Base-by-base conservation (phyloP, 2,888 invertebrate species). In the Chironomus riparius region DNA sequence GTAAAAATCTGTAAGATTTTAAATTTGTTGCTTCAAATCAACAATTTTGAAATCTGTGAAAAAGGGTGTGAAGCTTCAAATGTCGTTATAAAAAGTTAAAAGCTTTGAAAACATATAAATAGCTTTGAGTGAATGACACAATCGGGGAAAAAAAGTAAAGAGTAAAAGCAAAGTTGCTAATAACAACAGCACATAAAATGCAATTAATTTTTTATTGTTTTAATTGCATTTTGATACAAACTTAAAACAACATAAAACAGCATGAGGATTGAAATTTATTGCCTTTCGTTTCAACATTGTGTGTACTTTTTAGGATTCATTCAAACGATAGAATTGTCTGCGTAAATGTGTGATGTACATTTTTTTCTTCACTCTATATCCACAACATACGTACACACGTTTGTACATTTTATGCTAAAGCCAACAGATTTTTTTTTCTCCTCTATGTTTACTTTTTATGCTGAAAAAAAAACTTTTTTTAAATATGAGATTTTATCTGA, bases 171-270 rank as follows among this genome's bases (percentile, higher is more conserved):
- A 56, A 4, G 18, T 56, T 56, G 56, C n/a, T 56, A 56, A 56
- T 18, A 56, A 15, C n/a, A 56, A 56, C 56, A 56, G n/a, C 22
- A 65, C 56, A 65, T 65, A 65, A 65, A 65, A 65, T 21, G 65
- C 18, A 65, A 65, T 65, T 65, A 65, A 65, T 24, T 15, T 18
- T 15, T 56, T 15, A 56, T 15, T 15, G 18, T 15, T 56, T 56
- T 56, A 56, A 56, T 65, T 65, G 65, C 65, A 65, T 65, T 65
- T 65, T 65, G 65, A 65, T 65, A 65, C 65, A 65, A 65, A 21
- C 65, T 65, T 24, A 24, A 65, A 65, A 21, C 21, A 65, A 22
- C 65, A 65, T 22, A 65, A 38, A 21, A 65, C 65, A 65, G n/a
- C 18, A 38, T 38, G 38, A 38, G 38, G 10, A 38, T 56, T 56